A percentile compares a stretch with the other conserved stretches of the same genome.
Evolutionary conservation across 2,888 invertebrate genomes (phyloP).

Genomic region (Uloborus plumipes): DNA sequence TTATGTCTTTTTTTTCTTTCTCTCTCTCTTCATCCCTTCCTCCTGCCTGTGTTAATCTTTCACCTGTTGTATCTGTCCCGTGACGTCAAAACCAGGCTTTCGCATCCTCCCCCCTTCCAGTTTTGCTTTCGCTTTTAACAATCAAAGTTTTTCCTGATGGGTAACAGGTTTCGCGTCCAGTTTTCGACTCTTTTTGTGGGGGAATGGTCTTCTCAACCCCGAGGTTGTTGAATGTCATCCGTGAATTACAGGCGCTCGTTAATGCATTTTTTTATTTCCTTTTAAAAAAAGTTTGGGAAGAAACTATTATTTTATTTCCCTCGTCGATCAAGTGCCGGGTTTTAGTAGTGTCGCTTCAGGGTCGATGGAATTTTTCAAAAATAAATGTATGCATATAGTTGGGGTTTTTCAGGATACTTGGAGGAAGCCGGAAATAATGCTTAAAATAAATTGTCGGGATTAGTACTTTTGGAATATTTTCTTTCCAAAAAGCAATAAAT

Average conservation of each 20-base stretch:
- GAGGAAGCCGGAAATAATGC: too few species aligned
- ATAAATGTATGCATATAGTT: too few species aligned
- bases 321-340: too few species aligned
- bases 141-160: slow-evolving; percentile 40
- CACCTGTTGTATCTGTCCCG: slow-evolving; percentile 33
- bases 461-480: background rate
- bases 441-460: too few species aligned
- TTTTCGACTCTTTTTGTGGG: background rate
- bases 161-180: slow-evolving; percentile 30
- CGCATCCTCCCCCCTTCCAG: slow-evolving; percentile 9
- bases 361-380: too few species aligned
- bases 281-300: background rate
- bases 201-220: slow-evolving; percentile 19
- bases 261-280: slow-evolving; percentile 1
- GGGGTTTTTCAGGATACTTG: too few species aligned
- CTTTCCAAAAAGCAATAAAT: background rate
- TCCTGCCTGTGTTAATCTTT: slow-evolving; percentile 40
- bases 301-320: background rate
- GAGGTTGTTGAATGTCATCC: slow-evolving; percentile 7
- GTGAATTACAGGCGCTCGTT: slow-evolving; percentile 11
- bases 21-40: slow-evolving; percentile 17
- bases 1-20: slow-evolving; percentile 9
- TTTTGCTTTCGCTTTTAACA: slow-evolving; percentile 48
- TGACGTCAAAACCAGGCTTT: slow-evolving; percentile 39
- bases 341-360: too few species aligned